Evolutionary conservation across 2,888 invertebrate genomes (phyloP).

Genomic region (Callinectes sapidus): DNA sequence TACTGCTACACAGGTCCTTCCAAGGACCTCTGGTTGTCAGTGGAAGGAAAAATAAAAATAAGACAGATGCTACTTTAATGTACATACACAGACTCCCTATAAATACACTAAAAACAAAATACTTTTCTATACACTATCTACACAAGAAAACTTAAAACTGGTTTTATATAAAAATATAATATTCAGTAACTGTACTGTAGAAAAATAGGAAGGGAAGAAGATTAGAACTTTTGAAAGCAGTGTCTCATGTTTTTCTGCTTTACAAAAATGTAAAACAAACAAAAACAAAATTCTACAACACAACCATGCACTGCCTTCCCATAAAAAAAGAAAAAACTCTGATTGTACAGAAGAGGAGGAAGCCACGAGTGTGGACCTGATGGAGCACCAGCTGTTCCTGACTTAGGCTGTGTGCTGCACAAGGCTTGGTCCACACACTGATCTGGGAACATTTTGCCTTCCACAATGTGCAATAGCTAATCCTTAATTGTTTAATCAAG

Average conservation of each 20-base stretch:
- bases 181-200: constrained; percentile 23
- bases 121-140: constrained; percentile 51
- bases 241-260: not conserved
- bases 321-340: not conserved
- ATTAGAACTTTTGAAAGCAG: not conserved
- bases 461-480: not conserved
- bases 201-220: not conserved
- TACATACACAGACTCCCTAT: constrained; percentile 48
- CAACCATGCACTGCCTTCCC: not conserved
- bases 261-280: not conserved
- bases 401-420: not conserved
- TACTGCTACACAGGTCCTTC: not conserved
- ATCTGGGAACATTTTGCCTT: not conserved
- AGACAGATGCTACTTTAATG: constrained; percentile 45
- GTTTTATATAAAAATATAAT: constrained; percentile 3
- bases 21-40: not conserved
- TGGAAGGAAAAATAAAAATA: constrained; percentile 54
- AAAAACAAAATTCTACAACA: constrained; percentile 2
- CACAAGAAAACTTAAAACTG: constrained; percentile 6
- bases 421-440: not conserved
- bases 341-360: constrained; percentile 4
- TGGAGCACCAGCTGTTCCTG: not conserved
- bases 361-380: not conserved
- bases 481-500: not conserved
- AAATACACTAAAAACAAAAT: constrained; percentile 38